A percentile compares a stretch with the other conserved stretches of the same genome.
phyloP scores from a whole-genome alignment of 2,113 vertebrate genomes.

The Benthochromis sp. region DNA sequence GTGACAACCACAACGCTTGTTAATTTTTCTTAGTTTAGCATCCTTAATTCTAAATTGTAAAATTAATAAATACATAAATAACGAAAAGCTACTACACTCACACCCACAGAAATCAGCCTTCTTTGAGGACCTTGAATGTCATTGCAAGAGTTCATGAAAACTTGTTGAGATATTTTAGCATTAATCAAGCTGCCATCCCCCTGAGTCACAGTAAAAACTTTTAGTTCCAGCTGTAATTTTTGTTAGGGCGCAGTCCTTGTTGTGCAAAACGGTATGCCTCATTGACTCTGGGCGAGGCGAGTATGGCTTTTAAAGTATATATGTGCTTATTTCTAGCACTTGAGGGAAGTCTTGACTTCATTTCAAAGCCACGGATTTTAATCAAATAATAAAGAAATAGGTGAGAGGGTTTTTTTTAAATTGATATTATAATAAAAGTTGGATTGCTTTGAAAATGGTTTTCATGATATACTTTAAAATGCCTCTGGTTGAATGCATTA shows the following conservation, averaged over 20 bases:
- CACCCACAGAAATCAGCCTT: not conserved
- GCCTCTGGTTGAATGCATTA: not conserved
- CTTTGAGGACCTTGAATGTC: not conserved
- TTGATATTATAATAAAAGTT: not conserved
- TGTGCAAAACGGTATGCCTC: not conserved
- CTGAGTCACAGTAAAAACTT: not conserved
- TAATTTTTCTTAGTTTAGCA: not conserved
- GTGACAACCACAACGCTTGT: not conserved
- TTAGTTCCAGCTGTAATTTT: not conserved
- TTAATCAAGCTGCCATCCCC: not conserved
- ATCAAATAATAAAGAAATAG: not conserved
- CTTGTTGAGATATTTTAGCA: not conserved
- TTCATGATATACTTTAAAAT: not conserved
- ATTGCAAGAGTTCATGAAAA: not conserved
- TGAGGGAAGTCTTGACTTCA: not conserved
- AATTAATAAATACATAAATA: not conserved
- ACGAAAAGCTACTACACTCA: not conserved
- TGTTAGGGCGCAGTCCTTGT: not conserved
- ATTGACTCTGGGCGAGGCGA: not conserved
- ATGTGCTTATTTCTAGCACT: not conserved
- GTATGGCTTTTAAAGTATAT: not conserved
- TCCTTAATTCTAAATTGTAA: not conserved
- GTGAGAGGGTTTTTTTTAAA: accelerated
- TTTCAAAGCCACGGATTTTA: not conserved
- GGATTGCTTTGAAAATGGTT: not conserved